Conservation (phyloP, 2,113 vertebrate genomes). For the Megalops atlanticus region DNA sequence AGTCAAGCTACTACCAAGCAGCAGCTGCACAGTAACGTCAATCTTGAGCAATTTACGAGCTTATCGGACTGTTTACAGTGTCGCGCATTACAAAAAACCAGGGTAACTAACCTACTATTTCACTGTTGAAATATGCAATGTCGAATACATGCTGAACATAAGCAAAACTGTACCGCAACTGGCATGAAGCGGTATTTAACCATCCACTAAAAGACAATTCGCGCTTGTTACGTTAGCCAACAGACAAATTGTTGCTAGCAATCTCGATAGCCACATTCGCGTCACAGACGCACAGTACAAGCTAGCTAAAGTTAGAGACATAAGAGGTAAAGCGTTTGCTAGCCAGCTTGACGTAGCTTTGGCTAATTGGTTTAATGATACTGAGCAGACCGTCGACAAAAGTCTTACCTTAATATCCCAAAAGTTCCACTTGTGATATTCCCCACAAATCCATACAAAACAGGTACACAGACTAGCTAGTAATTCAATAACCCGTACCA, state of each 20-base stretch:
- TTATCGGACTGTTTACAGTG: too few species aligned
- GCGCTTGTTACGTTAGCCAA: too few species aligned
- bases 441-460: background rate
- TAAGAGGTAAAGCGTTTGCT: too few species aligned
- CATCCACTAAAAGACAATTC: too few species aligned
- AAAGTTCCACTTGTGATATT: background rate
- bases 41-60: too few species aligned
- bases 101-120: too few species aligned
- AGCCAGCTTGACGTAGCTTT: background rate
- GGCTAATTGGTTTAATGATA: background rate
- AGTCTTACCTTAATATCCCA: background rate
- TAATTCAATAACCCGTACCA: constrained; percentile 2
- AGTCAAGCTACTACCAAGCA: too few species aligned
- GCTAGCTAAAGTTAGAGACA: background rate
- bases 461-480: background rate
- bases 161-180: background rate
- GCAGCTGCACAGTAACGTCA: too few species aligned
- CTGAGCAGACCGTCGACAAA: background rate
- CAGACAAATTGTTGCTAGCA: too few species aligned
- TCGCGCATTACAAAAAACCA: too few species aligned
- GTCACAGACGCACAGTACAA: background rate
- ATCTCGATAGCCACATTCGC: background rate
- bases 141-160: background rate
- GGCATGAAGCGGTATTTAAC: too few species aligned
- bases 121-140: too few species aligned